These are phyloP conservation scores for Dendrolimus punctatus DNA, from an alignment of 1,140 invertebrate genomes.

Conservation along the genomic window DNA sequence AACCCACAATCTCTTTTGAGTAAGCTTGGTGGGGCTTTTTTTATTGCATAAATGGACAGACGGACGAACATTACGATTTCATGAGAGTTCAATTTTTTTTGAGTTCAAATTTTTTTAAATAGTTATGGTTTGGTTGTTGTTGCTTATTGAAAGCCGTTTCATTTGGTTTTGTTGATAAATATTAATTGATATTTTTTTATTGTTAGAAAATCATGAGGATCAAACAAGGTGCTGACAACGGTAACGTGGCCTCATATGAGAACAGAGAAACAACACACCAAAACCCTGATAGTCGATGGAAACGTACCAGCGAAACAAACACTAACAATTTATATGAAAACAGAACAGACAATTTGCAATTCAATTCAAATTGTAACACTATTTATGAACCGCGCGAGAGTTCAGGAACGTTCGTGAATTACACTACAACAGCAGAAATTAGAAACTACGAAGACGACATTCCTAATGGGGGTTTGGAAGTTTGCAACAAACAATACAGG, in stretches of 20 bases:
- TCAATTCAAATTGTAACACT: conserved; percentile 29
- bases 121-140: too few relatives aligned
- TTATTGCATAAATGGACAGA: too few relatives aligned
- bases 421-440: conserved; percentile 9
- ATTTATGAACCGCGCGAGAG: conserved; percentile 15
- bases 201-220: conserved; percentile 57
- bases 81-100: too few relatives aligned
- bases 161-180: background rate
- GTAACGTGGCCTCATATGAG: conserved; percentile 31
- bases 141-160: background rate
- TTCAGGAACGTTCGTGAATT: conserved; percentile 11
- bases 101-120: too few relatives aligned
- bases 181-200: background rate
- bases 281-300: conserved; percentile 23
- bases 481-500: conserved; percentile 48
- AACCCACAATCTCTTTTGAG: too few relatives aligned
- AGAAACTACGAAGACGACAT: conserved; percentile 9
- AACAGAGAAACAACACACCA: conserved; percentile 7
- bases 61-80: too few relatives aligned
- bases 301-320: conserved; percentile 13
- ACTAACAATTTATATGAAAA: conserved; percentile 18
- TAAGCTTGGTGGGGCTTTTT: too few relatives aligned
- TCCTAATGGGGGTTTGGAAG: conserved; percentile 20
- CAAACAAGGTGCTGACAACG: conserved; percentile 37
- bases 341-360: conserved; percentile 21